Base-by-base conservation (phyloP, 2,113 vertebrate species). In the Pelmatolapia mariae region DNA sequence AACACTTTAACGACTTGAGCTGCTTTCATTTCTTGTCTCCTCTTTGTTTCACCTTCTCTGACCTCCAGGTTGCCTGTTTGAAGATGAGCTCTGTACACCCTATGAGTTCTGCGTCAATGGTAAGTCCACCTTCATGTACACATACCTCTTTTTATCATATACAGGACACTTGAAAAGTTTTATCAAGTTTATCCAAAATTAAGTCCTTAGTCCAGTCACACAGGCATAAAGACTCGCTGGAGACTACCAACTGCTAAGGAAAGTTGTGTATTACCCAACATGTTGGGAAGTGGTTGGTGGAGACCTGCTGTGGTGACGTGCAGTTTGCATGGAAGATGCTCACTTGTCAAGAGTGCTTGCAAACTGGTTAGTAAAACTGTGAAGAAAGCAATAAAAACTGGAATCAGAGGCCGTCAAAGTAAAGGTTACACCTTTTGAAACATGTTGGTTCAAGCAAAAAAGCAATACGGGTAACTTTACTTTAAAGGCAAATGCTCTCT, bases 81-180 rank as follows among this genome's bases (percentile, higher is more conserved):
- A 96, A 87, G 95, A 95, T 10, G 91, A 95, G 87, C 94, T 96
- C 80, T 96, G 95, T 18, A 73, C 87, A 4, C 80, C 84, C 2
- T 94, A 94, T 12, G 93, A 95, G 91, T 95, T 96, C 91, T 96
- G 95, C 85, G 76, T 95, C 83, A 95, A 95, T 7, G 95, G 95
- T 95, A 88, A 92, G 94, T 89, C 73, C 18, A 7, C 11, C 68
- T 71, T 18, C 19, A 3, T 33, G 22, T 22, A 22, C 57, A 9
- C 82, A 71, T 86, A 87, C 68, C 33, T 59, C 38, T 56, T 11
- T 43, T 87, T 83, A 63, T 89, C 16, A 50, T 50, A 19, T 50
- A 19, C 10, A 31, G 4, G 10, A 66, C 59, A 31, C 31, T 15
- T 52, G 11, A 18, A 53, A 68, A 13, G 31, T 40, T 76, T 31